Percentiles rank a stretch among this genome's conserved stretches.
Conservation (phyloP, 2,113 vertebrate species). For the Panthera tigris region DNA sequence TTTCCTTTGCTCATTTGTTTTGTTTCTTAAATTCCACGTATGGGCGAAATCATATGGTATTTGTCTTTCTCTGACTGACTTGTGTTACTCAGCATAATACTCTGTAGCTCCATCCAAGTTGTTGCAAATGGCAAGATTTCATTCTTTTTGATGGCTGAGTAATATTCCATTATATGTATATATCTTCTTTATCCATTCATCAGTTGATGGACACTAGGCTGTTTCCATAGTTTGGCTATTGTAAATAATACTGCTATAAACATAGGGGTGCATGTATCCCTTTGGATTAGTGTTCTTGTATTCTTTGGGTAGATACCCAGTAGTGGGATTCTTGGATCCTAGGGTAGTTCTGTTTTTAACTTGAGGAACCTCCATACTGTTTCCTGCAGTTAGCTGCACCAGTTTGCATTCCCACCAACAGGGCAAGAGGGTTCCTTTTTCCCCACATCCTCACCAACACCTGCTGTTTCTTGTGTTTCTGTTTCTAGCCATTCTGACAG, state of each 20-base stretch:
- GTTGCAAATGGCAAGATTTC: not conserved
- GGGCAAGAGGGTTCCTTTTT: not conserved
- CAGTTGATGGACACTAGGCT: not conserved
- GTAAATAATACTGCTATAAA: not conserved
- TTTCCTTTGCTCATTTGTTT: not conserved
- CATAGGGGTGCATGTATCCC: not conserved
- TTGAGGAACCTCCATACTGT: not conserved
- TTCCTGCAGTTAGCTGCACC: not conserved
- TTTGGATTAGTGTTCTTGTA: not conserved
- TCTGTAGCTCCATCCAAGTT: not conserved
- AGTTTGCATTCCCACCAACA: not conserved
- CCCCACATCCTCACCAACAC: not conserved
- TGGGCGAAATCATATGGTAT: not conserved
- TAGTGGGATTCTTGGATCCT: not conserved
- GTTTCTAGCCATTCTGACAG: not conserved
- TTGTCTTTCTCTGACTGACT: not conserved
- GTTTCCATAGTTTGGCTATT: not conserved
- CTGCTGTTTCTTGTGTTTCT: not conserved
- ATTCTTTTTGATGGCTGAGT: not conserved
- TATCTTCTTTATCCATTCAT: not conserved
- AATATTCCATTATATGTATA: not conserved
- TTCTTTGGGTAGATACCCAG: not conserved
- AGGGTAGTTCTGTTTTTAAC: not conserved
- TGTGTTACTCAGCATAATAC: not conserved
- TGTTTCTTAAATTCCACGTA: not conserved